Percentiles rank a stretch among this genome's conserved stretches.
phyloP scores from a whole-genome alignment of 2,888 invertebrate genomes.

The Entomobrya multifasciata region DNA sequence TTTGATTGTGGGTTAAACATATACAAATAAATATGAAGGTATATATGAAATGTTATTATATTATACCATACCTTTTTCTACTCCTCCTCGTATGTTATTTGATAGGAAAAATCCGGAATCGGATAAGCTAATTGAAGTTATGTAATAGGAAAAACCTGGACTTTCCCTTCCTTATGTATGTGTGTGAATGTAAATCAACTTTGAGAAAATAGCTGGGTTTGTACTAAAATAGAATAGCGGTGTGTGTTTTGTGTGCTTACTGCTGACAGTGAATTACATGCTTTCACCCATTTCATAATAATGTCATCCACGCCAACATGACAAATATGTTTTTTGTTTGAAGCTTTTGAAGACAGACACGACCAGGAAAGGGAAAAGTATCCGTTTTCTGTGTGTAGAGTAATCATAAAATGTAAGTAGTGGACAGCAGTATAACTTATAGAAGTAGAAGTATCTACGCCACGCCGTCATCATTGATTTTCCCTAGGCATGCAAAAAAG shows the following conservation, averaged over 20 bases:
- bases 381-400: not conserved
- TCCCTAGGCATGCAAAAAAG: slow-evolving; percentile 14
- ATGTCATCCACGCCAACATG: slow-evolving; percentile 37
- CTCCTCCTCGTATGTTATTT: not conserved
- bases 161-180: too few species aligned
- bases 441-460: not conserved
- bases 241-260: not conserved
- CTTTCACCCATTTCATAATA: slow-evolving; percentile 28
- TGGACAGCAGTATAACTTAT: not conserved
- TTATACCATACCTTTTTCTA: too few species aligned
- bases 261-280: slow-evolving; percentile 20
- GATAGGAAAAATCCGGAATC: slow-evolving; percentile 25
- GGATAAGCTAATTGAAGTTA: slow-evolving; percentile 40
- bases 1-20: not conserved
- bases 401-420: slow-evolving; percentile 31
- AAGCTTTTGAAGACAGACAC: not conserved
- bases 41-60: not conserved
- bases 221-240: too few species aligned
- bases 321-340: slow-evolving; percentile 28
- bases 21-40: too few species aligned
- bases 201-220: too few species aligned
- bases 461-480: slow-evolving; percentile 47
- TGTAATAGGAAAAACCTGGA: slow-evolving; percentile 1
- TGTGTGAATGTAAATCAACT: too few species aligned
- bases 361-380: not conserved